phyloP scores from a whole-genome alignment of 2,797 vertebrate species.

The Varecia variegata region DNA sequence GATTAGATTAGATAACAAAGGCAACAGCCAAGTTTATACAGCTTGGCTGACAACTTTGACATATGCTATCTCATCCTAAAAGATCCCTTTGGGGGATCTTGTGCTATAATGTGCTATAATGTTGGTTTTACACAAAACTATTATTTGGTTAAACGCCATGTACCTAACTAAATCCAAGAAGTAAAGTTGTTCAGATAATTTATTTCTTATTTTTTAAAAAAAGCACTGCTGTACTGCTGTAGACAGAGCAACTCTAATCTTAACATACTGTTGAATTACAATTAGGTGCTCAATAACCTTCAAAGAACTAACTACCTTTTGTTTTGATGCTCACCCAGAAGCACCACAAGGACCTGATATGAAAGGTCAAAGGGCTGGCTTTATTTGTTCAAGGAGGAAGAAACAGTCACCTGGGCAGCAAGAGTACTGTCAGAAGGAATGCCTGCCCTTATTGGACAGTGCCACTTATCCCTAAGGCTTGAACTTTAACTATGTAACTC shows the following conservation, averaged over 20 bases:
- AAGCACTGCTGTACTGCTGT: not conserved
- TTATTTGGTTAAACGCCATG: constrained; percentile 37
- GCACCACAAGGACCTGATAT: not conserved
- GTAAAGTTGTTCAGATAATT: constrained; percentile 48
- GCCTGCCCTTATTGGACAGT: not conserved
- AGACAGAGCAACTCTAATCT: not conserved
- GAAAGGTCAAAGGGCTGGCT: not conserved
- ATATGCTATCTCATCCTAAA: constrained; percentile 36
- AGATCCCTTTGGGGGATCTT: not conserved
- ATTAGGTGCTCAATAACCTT: not conserved
- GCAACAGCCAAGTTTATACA: constrained; percentile 11
- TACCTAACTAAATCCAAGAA: constrained; percentile 42
- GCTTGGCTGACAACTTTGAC: not conserved
- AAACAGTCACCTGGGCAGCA: not conserved
- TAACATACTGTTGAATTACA: not conserved
- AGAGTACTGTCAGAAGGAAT: not conserved
- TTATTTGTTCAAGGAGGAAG: not conserved
- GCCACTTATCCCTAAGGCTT: not conserved
- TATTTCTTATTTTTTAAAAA: constrained; percentile 13
- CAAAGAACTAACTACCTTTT: constrained; percentile 4
- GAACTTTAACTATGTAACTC: not conserved
- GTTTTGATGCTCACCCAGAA: not conserved
- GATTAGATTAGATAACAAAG: constrained; percentile 48
- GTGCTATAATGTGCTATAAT: not conserved
- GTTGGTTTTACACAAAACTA: constrained; percentile 26